These are phyloP conservation scores for Hemitrygon akajei DNA, from an alignment of 2,797 vertebrate genomes.

Conservation along the genomic window DNA sequence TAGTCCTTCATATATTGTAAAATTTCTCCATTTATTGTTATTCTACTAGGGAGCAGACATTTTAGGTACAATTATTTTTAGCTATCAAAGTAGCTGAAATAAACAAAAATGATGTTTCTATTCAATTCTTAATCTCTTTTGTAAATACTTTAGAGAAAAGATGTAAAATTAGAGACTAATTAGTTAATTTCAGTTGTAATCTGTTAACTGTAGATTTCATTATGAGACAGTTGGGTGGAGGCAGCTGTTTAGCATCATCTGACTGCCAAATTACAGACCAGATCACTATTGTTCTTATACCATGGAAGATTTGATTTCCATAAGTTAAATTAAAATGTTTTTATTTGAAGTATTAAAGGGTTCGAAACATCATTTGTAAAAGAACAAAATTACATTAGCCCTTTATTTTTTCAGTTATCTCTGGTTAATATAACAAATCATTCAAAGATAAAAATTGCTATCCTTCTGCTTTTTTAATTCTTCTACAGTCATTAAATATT, in stretches of 20 bases:
- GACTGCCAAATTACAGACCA: constrained; percentile 12
- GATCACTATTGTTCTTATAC: background rate
- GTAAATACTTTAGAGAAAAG: background rate
- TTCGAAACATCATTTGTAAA: background rate
- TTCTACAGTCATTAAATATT: no score
- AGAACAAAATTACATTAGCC: background rate
- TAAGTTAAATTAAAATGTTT: background rate
- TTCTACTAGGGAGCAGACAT: background rate
- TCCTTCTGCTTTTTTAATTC: no score
- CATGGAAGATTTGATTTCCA: background rate
- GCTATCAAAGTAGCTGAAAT: background rate
- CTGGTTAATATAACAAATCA: constrained; percentile 2
- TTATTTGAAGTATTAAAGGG: background rate
- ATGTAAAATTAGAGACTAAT: background rate
- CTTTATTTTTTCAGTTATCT: background rate
- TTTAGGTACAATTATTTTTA: background rate
- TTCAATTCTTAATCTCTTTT: background rate
- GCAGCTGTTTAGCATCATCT: constrained; percentile 20
- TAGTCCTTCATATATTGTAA: background rate
- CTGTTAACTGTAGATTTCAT: background rate
- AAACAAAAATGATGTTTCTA: background rate
- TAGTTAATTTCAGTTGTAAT: background rate
- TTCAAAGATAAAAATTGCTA: no score
- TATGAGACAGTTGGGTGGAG: background rate
- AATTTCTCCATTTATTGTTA: constrained; percentile 10